Conservation (phyloP, 2,888 invertebrate genomes). For the Apoda limacodes region DNA sequence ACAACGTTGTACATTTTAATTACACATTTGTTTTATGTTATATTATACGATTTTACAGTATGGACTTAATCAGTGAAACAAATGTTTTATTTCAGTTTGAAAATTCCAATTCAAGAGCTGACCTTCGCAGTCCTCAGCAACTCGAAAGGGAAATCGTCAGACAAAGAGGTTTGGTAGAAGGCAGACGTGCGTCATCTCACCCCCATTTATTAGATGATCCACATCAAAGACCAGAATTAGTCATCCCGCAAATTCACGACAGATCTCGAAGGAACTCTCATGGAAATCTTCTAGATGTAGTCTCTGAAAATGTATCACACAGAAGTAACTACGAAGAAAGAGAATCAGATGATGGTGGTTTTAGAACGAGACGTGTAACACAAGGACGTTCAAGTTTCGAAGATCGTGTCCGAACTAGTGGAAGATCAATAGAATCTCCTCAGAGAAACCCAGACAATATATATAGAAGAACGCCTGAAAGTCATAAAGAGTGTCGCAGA, state of each 20-base stretch:
- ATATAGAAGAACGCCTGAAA: conserved; percentile 54
- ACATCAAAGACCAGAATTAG: conserved; percentile 43
- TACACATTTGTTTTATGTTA: conserved; percentile 20
- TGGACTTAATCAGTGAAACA: conserved; percentile 1
- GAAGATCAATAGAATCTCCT: conserved; percentile 47
- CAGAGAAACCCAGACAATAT: conserved; percentile 36
- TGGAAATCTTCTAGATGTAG: conserved; percentile 68
- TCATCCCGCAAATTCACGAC: conserved; percentile 46
- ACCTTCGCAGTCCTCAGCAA: conserved; percentile 73
- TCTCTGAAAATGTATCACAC: conserved; percentile 35
- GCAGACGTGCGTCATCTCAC: conserved; percentile 73
- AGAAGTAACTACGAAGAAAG: conserved; percentile 50
- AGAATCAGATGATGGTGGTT: conserved; percentile 74
- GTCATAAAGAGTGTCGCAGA: conserved; percentile 32
- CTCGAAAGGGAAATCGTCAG: conserved; percentile 70
- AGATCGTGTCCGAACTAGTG: conserved; percentile 57
- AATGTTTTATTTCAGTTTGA: conserved; percentile 51
- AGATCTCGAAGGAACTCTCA: conserved; percentile 69
- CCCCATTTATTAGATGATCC: conserved; percentile 73
- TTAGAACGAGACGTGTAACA: conserved; percentile 53
- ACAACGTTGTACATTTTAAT: too few species aligned
- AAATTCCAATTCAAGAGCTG: conserved; percentile 53
- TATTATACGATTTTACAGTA: conserved; percentile 17
- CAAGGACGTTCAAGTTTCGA: conserved; percentile 53
- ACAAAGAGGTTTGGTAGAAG: conserved; percentile 67